These are phyloP conservation scores for Alaudala cheleensis DNA, from an alignment of 2,113 vertebrate species.

Conservation along the genomic window DNA sequence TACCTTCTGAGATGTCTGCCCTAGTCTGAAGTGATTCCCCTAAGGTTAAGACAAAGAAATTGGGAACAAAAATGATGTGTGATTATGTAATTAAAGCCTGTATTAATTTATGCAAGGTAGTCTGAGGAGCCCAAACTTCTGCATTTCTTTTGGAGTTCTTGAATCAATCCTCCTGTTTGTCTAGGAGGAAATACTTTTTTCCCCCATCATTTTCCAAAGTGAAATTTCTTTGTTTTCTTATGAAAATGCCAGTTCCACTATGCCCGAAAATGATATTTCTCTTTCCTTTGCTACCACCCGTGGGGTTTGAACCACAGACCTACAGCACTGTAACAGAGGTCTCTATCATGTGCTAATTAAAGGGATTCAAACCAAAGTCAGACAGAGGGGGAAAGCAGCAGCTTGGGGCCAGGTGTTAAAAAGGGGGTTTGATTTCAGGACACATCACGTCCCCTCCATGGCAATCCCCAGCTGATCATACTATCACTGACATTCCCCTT, in stretches of 20 bases:
- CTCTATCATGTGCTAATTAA: background rate
- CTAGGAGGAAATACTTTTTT: background rate
- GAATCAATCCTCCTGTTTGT: background rate
- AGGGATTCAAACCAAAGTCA: background rate
- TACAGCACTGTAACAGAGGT: slow-evolving; percentile 33
- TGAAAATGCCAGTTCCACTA: background rate
- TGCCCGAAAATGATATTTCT: background rate
- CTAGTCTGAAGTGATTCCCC: background rate
- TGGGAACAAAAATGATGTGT: background rate
- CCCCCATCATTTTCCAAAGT: background rate
- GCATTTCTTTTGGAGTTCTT: background rate
- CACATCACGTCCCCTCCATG: rapidly evolving
- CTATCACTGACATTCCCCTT: background rate
- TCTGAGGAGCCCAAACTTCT: background rate
- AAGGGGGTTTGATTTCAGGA: background rate
- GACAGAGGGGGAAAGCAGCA: background rate
- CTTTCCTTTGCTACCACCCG: background rate
- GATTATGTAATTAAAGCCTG: slow-evolving; percentile 26
- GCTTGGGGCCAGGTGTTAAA: background rate
- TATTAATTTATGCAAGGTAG: background rate
- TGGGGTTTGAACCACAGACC: slow-evolving; percentile 47
- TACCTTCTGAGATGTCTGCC: background rate
- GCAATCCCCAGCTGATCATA: background rate
- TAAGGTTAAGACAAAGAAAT: slow-evolving; percentile 5
- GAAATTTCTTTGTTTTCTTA: slow-evolving; percentile 32